phyloP scores from a whole-genome alignment of 92 coral and sea anemone species.

The Paragorgia papillata region DNA sequence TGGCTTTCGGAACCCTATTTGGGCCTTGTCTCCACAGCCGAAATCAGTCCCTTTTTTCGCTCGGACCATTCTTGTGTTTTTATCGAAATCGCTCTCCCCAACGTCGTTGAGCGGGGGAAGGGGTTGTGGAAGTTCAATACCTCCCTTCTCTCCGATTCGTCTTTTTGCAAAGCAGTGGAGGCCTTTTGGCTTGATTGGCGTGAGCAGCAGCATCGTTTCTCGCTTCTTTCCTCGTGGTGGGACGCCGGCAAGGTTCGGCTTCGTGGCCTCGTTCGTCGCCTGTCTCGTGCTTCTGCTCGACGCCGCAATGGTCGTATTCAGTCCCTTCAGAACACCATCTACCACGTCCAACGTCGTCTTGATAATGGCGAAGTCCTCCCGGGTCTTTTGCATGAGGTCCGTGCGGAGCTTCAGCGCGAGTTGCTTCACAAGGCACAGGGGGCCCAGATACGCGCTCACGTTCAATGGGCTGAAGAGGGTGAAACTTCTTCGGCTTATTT shows the following conservation, averaged over 20 bases:
- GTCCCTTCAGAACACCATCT: not conserved
- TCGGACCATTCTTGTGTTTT: constrained; percentile 49
- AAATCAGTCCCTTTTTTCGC: constrained; percentile 39
- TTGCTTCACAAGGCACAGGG: constrained; percentile 5
- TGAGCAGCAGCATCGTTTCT: not conserved
- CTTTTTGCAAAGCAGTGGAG: not conserved
- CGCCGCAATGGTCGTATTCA: not conserved
- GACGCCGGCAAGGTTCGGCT: constrained; percentile 47
- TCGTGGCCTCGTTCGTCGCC: not conserved
- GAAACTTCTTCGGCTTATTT: constrained; percentile 8
- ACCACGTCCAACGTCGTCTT: not conserved
- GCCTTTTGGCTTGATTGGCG: constrained; percentile 48
- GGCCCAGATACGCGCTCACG: constrained; percentile 8
- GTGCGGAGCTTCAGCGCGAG: not conserved
- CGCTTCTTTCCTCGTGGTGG: constrained; percentile 52
- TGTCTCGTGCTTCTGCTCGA: not conserved
- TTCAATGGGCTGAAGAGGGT: constrained; percentile 24
- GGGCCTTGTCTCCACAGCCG: constrained; percentile 3
- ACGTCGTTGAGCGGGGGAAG: constrained; percentile 9
- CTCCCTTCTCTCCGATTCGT: constrained; percentile 36
- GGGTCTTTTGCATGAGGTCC: not conserved
- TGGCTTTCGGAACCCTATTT: constrained; percentile 21
- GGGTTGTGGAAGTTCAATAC: constrained; percentile 62
- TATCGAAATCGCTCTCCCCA: constrained; percentile 18
- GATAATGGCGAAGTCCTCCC: not conserved